Evolutionary conservation across 2,797 vertebrate species (phyloP).

Genomic region (Lutjanus argentimaculatus): DNA sequence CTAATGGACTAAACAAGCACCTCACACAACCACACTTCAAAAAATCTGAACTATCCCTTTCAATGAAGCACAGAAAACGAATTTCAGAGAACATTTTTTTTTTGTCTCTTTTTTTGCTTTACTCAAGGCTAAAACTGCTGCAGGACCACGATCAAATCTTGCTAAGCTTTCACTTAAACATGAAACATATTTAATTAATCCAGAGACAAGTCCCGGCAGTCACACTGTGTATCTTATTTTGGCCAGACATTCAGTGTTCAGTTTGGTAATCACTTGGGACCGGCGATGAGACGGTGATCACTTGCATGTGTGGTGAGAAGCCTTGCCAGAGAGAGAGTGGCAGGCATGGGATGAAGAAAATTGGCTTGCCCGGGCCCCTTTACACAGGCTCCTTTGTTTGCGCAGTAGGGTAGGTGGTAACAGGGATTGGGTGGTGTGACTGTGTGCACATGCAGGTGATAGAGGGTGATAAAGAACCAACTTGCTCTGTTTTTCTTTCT

Average conservation of each 20-base stretch:
- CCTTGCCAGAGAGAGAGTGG: slow-evolving; percentile 62
- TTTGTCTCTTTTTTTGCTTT: slow-evolving; percentile 27
- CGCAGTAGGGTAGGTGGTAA: slow-evolving; percentile 74
- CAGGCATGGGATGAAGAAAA: slow-evolving; percentile 70
- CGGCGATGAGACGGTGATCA: slow-evolving; percentile 62
- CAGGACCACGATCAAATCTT: not conserved
- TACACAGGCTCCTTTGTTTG: slow-evolving; percentile 83
- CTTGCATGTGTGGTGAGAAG: slow-evolving; percentile 70
- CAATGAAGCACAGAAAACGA: slow-evolving; percentile 4
- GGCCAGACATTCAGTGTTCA: slow-evolving; percentile 30
- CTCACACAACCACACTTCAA: no score
- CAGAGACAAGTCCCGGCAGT: slow-evolving; percentile 26
- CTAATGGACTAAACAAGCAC: no score
- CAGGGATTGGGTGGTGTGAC: slow-evolving; percentile 47
- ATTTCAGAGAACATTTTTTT: not conserved
- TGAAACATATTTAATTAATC: slow-evolving; percentile 43
- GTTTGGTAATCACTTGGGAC: slow-evolving; percentile 51
- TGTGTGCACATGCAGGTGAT: slow-evolving; percentile 64
- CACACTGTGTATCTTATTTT: slow-evolving; percentile 52
- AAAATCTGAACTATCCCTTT: no score
- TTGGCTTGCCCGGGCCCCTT: slow-evolving; percentile 52
- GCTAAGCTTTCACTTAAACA: slow-evolving; percentile 27
- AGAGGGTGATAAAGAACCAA: slow-evolving; percentile 72
- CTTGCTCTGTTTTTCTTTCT: slow-evolving; percentile 66
- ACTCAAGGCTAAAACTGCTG: slow-evolving; percentile 4